phyloP scores from a whole-genome alignment of 2,113 vertebrate genomes.

The Forbesichthys agassizii region DNA sequence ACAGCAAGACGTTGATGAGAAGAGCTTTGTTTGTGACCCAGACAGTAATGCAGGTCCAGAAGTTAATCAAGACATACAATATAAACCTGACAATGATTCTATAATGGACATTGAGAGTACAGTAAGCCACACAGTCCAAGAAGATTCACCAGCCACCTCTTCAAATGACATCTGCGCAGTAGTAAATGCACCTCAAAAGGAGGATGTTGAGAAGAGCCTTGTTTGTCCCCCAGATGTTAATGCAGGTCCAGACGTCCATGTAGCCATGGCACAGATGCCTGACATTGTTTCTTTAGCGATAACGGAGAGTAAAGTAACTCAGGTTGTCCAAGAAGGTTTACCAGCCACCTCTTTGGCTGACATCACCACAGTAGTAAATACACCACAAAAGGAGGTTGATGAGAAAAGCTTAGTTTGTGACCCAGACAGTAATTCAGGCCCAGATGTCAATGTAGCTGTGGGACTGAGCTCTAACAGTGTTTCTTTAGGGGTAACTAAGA shows the following conservation, averaged over 20 bases:
- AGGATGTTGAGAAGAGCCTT: too few relatives aligned
- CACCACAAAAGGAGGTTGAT: too few relatives aligned
- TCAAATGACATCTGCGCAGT: too few relatives aligned
- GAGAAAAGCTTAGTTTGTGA: not conserved
- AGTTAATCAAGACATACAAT: constrained; percentile 19
- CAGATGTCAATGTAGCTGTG: not conserved
- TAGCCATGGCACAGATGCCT: constrained; percentile 23
- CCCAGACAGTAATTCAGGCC: too few relatives aligned
- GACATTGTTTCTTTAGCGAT: constrained; percentile 37
- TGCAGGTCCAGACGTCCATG: constrained; percentile 38
- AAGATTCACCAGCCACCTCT: too few relatives aligned
- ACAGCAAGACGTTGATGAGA: too few relatives aligned
- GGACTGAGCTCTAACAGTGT: not conserved
- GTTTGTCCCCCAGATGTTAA: constrained; percentile 51
- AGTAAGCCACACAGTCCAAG: constrained; percentile 13
- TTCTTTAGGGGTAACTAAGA: not conserved
- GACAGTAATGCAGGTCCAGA: constrained; percentile 59
- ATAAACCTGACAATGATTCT: constrained; percentile 25
- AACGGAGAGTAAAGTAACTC: constrained; percentile 24
- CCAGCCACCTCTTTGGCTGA: not conserved
- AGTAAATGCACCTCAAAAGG: too few relatives aligned
- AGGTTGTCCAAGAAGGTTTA: constrained; percentile 5
- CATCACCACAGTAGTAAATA: too few relatives aligned
- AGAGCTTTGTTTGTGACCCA: constrained; percentile 17
- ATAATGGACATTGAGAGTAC: constrained; percentile 37